Evolutionary conservation across 1,140 invertebrate species (phyloP).

Genomic region (Arion vulgaris): DNA sequence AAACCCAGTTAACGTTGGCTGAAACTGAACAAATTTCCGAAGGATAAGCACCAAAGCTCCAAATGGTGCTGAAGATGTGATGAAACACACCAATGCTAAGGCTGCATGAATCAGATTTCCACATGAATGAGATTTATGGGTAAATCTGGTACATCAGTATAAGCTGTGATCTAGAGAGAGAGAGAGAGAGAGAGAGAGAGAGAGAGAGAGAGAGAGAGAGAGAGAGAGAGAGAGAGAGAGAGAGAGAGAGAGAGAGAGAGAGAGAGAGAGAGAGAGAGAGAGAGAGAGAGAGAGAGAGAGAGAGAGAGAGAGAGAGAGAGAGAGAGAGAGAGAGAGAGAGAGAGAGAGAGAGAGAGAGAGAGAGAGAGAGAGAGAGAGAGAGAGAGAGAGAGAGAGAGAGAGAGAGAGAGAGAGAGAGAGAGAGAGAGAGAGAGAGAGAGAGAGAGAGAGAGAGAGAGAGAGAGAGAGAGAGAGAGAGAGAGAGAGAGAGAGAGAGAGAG

Average conservation of each 20-base stretch:
- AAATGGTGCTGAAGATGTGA: too few relatives aligned
- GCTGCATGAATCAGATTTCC: too few relatives aligned
- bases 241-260: not conserved
- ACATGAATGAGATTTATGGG: too few relatives aligned
- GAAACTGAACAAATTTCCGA: too few relatives aligned
- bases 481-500: not conserved
- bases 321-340: not conserved
- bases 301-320: not conserved
- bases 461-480: not conserved
- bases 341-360: not conserved
- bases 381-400: slow-evolving; percentile 4
- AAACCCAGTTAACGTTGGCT: too few relatives aligned
- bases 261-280: not conserved
- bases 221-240: not conserved
- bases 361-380: not conserved
- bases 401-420: slow-evolving; percentile 3
- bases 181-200: not conserved
- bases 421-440: not conserved
- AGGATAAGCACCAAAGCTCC: too few relatives aligned
- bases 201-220: not conserved
- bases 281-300: not conserved
- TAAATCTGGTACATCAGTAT: too few relatives aligned
- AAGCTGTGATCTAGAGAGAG: too few relatives aligned
- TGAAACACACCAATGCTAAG: too few relatives aligned
- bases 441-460: slow-evolving; percentile 1